Percentiles rank a stretch among this genome's conserved stretches.
phyloP scores from a whole-genome alignment of 2,113 vertebrate species.

The Kobus ellipsiprymnus region DNA sequence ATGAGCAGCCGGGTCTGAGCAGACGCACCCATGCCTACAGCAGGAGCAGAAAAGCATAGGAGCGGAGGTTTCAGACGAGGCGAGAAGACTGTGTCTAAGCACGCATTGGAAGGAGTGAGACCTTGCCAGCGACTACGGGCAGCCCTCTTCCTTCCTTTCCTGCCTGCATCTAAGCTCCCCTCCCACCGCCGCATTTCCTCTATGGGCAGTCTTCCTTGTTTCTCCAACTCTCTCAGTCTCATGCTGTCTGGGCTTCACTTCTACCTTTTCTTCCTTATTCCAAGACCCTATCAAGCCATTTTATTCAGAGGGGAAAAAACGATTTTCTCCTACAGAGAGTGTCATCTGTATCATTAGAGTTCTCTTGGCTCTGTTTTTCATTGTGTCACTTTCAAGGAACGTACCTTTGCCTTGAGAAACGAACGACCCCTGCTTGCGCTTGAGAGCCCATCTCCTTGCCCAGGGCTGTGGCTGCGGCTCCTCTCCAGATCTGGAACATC shows the following conservation, averaged over 20 bases:
- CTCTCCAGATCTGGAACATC: background rate
- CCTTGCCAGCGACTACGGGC: fast-evolving
- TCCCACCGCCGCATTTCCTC: background rate
- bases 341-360: background rate
- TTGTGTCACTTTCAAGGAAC: background rate
- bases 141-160: too few relatives aligned
- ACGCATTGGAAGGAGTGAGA: fast-evolving
- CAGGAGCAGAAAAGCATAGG: too few relatives aligned
- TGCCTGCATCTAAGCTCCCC: background rate
- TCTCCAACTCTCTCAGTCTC: background rate
- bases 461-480: background rate
- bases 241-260: background rate
- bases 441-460: too few relatives aligned
- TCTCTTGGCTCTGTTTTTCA: background rate
- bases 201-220: too few relatives aligned
- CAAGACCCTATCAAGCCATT: background rate
- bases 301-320: background rate
- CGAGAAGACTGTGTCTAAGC: too few relatives aligned
- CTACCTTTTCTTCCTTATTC: background rate
- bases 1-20: fast-evolving
- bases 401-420: background rate
- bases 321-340: background rate
- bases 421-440: background rate
- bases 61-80: fast-evolving
- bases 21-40: background rate